Conservation (phyloP, 1,140 invertebrate genomes). For the Microplitis mediator region DNA sequence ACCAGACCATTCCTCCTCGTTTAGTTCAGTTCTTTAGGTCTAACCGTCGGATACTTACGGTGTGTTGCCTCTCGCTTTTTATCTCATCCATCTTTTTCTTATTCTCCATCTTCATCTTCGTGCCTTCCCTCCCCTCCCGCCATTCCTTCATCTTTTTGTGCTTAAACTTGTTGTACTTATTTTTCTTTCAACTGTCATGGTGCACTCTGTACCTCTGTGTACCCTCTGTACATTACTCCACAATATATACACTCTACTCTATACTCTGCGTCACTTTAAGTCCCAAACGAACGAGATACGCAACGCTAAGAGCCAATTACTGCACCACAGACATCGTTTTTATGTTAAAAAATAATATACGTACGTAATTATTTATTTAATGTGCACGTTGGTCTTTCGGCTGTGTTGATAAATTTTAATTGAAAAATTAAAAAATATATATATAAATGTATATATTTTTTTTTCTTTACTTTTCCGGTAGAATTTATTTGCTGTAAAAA, state of each 20-base stretch:
- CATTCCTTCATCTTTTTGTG: conserved; percentile 1
- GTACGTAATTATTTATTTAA: no score
- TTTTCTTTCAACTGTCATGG: conserved; percentile 13
- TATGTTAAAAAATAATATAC: conserved; percentile 6
- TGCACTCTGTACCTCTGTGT: background rate
- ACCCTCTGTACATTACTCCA: no score
- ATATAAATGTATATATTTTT: background rate
- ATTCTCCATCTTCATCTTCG: background rate
- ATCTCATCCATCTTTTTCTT: background rate
- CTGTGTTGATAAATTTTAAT: no score
- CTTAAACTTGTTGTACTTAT: background rate
- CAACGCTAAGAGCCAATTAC: conserved; percentile 29
- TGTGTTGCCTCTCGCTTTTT: background rate
- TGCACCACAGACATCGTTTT: conserved; percentile 13
- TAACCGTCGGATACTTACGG: conserved; percentile 16
- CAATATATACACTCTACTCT: conserved; percentile 1
- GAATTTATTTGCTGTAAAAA: background rate
- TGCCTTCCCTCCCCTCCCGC: background rate
- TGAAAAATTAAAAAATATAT: no score
- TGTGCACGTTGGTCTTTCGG: no score
- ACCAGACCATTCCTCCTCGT: conserved; percentile 24
- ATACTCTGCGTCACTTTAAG: background rate
- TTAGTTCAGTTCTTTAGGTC: conserved; percentile 11
- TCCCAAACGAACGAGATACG: conserved; percentile 15
- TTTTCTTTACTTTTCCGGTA: background rate